These are phyloP conservation scores for Meganola albula DNA, from an alignment of 2,888 invertebrate genomes.

Conservation along the genomic window DNA sequence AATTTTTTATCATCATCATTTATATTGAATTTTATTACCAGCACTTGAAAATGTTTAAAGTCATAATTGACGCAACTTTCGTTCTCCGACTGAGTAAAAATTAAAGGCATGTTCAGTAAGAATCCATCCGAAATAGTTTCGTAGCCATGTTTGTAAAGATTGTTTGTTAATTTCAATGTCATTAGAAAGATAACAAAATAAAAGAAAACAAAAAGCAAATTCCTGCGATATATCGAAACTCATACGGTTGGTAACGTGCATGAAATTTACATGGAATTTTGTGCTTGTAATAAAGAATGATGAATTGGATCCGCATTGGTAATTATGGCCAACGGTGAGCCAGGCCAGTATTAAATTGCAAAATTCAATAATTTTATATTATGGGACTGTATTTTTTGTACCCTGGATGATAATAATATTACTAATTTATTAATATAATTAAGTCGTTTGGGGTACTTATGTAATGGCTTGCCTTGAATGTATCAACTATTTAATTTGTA, in stretches of 20 bases:
- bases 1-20: too few relatives aligned
- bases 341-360: conserved; percentile 64
- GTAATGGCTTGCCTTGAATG: conserved; percentile 3
- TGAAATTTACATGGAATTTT: conserved; percentile 75
- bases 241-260: conserved; percentile 55
- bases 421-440: background rate
- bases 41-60: too few relatives aligned
- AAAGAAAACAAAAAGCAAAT: conserved; percentile 46
- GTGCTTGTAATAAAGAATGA: conserved; percentile 76
- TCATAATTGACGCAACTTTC: too few relatives aligned
- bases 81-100: too few relatives aligned
- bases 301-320: conserved; percentile 74
- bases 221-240: conserved; percentile 61
- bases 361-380: conserved; percentile 73
- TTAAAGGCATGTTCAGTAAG: too few relatives aligned
- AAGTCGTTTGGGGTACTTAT: background rate
- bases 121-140: too few relatives aligned
- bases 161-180: conserved; percentile 25
- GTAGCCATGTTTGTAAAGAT: conserved; percentile 12
- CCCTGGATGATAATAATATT: conserved; percentile 6
- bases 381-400: conserved; percentile 39
- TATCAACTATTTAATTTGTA: too few relatives aligned
- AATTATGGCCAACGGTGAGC: conserved; percentile 69
- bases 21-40: too few relatives aligned
- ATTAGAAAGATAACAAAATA: conserved; percentile 28